Evolutionary conservation across 2,113 vertebrate genomes (phyloP), one percentile per base, ranked within the genome.

Genomic region (Rhadina sibilatrix): DNA sequence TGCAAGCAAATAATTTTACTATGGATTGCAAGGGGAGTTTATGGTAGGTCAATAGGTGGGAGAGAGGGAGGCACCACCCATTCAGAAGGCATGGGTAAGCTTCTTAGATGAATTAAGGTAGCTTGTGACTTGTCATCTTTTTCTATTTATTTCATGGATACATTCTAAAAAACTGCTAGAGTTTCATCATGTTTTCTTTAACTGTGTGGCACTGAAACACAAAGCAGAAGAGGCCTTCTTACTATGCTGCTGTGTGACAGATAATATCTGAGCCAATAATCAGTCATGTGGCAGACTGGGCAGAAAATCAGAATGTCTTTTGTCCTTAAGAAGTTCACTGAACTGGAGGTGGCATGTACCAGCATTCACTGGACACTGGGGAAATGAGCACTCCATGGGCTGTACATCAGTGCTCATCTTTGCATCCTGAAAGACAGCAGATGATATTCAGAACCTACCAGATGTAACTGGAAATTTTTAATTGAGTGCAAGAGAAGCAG

Each of bases 291-390:
- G 13, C 44, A 60, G 37, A 5, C 42, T 53, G 14, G 6, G 23
- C 40, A 79, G 27, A 50, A 12, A 82, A 16, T 10, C 4, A 64
- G 9, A 52, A 76, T 12, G 5, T 81, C 30, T 72, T 80, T 40
- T 38, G 3, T 52, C 11, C 14, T 31, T 47, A 31, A 60, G 31
- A 79, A 56, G 8, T 53, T 59, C 5, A 24, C 4, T n/a, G n/a
- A 66, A 63, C 5, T n/a, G 60, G 15, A 69, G 24, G 7, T 7
- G 4, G 13, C 2, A 1, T 49, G 9, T 8, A 65, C 6, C 33
- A 38, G 3, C 4, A 53, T 46, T 66, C 69, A 47, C 1, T 57
- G 8, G 8, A 37, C 9, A 1, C 1, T 52, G 18, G 9, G 7
- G 12, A 89, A 93, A 75, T 52, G 28, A 77, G 2, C 9, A 31